Evolutionary conservation across 2,888 invertebrate species (phyloP).

Genomic region (Epinotia brunnichana): DNA sequence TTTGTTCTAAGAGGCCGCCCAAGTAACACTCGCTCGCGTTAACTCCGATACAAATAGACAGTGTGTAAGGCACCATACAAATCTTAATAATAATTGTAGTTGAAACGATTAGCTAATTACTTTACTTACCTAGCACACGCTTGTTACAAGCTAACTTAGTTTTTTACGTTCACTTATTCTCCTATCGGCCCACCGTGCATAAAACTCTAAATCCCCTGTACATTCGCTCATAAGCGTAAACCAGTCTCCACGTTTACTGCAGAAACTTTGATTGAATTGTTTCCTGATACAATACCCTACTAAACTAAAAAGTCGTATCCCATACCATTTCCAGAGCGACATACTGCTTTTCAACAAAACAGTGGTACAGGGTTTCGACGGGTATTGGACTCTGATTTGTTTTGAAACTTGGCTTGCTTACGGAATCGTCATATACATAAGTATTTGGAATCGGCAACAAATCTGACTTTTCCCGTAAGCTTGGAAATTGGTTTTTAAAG

Average conservation of each 20-base stretch:
- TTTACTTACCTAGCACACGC: too few relatives aligned
- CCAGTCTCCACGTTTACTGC: constrained; percentile 30
- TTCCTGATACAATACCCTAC: constrained; percentile 28
- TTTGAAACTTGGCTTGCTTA: constrained; percentile 5
- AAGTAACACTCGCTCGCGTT: too few relatives aligned
- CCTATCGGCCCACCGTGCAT: background rate
- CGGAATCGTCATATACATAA: constrained; percentile 3
- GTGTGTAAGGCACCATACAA: too few relatives aligned
- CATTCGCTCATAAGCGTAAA: constrained; percentile 16
- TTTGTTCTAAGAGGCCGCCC: too few relatives aligned
- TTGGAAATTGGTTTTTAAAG: background rate
- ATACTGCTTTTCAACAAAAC: background rate
- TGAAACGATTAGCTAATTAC: too few relatives aligned
- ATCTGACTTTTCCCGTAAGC: background rate
- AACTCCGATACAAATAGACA: too few relatives aligned
- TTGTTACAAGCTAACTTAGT: too few relatives aligned
- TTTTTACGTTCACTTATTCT: too few relatives aligned
- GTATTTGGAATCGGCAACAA: constrained; percentile 2
- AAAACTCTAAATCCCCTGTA: constrained; percentile 3
- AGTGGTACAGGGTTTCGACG: background rate
- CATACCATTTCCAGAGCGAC: background rate
- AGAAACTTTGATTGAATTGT: constrained; percentile 44
- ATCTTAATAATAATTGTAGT: too few relatives aligned
- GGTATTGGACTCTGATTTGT: constrained; percentile 4
- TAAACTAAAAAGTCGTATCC: background rate